phyloP scores from a whole-genome alignment of 2,888 invertebrate species.

The Limenitis camilla region DNA sequence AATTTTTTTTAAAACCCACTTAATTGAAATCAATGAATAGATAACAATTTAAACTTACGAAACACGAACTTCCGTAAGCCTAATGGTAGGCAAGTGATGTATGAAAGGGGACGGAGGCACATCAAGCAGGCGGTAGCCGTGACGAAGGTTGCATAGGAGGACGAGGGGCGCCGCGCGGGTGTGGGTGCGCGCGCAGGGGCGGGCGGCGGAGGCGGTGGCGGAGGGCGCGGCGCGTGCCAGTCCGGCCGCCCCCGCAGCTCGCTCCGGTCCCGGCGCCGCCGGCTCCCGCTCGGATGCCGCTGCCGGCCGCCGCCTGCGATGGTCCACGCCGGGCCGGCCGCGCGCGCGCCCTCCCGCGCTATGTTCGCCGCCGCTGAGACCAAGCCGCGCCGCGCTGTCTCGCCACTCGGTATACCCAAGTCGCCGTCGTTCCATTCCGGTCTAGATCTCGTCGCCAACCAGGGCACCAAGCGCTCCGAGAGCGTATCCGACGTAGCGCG shows the following conservation, averaged over 20 bases:
- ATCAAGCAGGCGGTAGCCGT: neutral
- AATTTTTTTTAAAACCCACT: too few relatives aligned
- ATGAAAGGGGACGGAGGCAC: neutral
- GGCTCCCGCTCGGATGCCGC: slow-evolving; percentile 71
- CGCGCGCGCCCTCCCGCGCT: slow-evolving; percentile 70
- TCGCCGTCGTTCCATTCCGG: slow-evolving; percentile 92
- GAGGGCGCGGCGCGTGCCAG: slow-evolving; percentile 47
- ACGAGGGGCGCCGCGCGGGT: slow-evolving; percentile 26
- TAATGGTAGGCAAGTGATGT: slow-evolving; percentile 1
- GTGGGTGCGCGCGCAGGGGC: slow-evolving; percentile 36
- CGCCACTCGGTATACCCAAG: slow-evolving; percentile 85
- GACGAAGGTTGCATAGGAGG: slow-evolving; percentile 48
- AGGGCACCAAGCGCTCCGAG: slow-evolving; percentile 64
- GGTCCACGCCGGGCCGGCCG: slow-evolving; percentile 74
- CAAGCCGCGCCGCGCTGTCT: slow-evolving; percentile 71
- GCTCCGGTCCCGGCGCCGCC: slow-evolving; percentile 66
- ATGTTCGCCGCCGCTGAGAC: slow-evolving; percentile 71
- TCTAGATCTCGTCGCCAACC: slow-evolving; percentile 84
- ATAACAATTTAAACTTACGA: neutral
- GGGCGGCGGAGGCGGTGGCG: slow-evolving; percentile 26
- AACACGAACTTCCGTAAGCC: slow-evolving; percentile 5
- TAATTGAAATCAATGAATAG: too few relatives aligned
- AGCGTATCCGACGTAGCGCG: slow-evolving; percentile 67
- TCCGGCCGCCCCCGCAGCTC: slow-evolving; percentile 66
- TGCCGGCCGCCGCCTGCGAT: slow-evolving; percentile 73